Conservation (phyloP, 1,140 invertebrate species). For the Amphibalanus amphitrite region DNA sequence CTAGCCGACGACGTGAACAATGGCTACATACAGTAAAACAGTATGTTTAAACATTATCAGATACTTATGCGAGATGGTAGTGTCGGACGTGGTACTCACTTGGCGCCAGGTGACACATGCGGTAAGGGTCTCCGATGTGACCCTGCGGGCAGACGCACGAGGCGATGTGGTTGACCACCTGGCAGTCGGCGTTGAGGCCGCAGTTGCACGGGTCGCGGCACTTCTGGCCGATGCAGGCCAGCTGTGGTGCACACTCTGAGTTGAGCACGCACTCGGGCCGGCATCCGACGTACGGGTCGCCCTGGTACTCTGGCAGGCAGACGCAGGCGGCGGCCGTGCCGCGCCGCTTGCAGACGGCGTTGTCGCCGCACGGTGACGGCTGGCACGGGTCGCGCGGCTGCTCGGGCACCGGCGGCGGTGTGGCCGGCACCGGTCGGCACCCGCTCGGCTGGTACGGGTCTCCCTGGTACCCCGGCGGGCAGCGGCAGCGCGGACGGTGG, state of each 20-base stretch:
- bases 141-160: constrained; percentile 34
- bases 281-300: constrained; percentile 6
- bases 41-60: too few relatives aligned
- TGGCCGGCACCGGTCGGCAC: constrained; percentile 19
- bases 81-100: background rate
- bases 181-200: too few relatives aligned
- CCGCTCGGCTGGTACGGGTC: constrained; percentile 46
- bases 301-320: too few relatives aligned
- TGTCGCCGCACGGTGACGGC: too few relatives aligned
- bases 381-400: constrained; percentile 44
- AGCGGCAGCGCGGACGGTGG: constrained; percentile 57
- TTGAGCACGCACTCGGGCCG: constrained; percentile 43
- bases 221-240: constrained; percentile 59
- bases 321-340: too few relatives aligned
- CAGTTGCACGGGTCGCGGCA: too few relatives aligned
- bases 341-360: too few relatives aligned
- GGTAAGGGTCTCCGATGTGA: constrained; percentile 17
- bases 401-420: constrained; percentile 43
- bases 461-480: constrained; percentile 56
- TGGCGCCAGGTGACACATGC: background rate
- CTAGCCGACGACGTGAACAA: too few relatives aligned
- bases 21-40: too few relatives aligned
- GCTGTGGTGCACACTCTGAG: constrained; percentile 66
- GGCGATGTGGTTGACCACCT: too few relatives aligned
- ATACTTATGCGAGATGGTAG: too few relatives aligned